Evolutionary conservation across 2,797 vertebrate genomes (phyloP).

Genomic region (Ammospiza maritima): DNA sequence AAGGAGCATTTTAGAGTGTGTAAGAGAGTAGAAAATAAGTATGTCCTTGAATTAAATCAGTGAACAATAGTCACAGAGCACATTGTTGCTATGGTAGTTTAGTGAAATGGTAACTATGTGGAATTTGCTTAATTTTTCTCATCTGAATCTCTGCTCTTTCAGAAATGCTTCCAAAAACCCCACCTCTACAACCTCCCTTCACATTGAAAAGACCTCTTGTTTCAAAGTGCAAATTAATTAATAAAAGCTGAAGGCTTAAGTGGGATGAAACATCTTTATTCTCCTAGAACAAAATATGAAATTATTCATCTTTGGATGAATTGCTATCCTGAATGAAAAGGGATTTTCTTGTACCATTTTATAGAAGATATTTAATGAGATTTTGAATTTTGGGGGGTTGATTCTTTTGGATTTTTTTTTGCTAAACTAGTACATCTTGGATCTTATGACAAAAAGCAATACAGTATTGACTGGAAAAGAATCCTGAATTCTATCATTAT

Average conservation of each 20-base stretch:
- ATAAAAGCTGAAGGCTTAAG: background rate
- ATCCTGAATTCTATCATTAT: background rate
- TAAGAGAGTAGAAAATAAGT: background rate
- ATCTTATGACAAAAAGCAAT: background rate
- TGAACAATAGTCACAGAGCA: background rate
- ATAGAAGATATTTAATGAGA: background rate
- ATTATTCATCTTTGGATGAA: background rate
- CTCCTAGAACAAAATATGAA: background rate
- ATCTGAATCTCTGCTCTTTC: background rate
- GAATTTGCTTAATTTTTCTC: background rate
- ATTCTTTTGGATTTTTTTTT: background rate
- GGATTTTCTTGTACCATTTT: background rate
- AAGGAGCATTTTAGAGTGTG: background rate
- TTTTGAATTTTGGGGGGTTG: background rate
- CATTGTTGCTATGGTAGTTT: conserved; percentile 8
- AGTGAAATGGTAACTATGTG: background rate
- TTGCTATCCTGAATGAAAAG: background rate
- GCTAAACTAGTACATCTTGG: background rate
- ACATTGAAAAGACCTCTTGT: background rate
- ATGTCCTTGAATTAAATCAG: background rate
- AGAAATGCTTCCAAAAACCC: background rate
- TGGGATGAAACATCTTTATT: background rate
- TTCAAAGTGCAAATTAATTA: background rate
- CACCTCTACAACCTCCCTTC: background rate
- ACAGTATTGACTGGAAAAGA: background rate